Base-by-base conservation (phyloP, 64 coral and sea anemone species). In the Cladopsammia gracilis region DNA sequence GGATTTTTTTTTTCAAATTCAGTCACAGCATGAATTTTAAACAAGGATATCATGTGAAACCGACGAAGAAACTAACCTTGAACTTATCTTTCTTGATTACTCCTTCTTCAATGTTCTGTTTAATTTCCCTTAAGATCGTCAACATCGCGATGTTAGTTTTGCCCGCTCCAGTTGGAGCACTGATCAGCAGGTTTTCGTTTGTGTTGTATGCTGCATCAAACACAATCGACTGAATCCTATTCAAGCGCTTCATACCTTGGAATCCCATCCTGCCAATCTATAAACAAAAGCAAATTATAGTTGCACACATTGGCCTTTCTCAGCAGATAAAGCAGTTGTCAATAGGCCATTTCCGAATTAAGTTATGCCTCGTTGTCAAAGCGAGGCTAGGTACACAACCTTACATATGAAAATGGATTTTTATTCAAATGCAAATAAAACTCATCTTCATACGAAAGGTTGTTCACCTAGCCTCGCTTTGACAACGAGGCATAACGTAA, bases 71-170 rank as follows among this genome's bases (percentile, higher is more conserved):
- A 9, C 64, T 8, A 4, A 99, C 97, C 94, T 99, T 99, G 66
- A 96, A 99, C 42, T 93, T 99, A 51, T 99, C 97, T 71, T 99
- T 99, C 54, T 91, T 99, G 22, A 96, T 90, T 43, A 99, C 97
- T 54, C 97, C 97, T 83, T 96, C 90, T 59, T 96, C 87, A 4
- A 98, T 96, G 47, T 98, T 98, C 45, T 91, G 97, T 59, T 98
- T 98, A 14, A 98, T 93, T 73, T 96, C 97, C 18, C 97, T 62
- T 13, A 98, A 22, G 11, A 98, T 98, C 10, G 97, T 96, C 50
- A 95, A 22, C 97, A 98, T 98, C 7, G 98, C 98, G 22, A 99
- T 96, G 64, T 99, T 99, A 1, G 98, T 99, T 82, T 99, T 99
- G 58, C 98, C 98, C 8, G 98, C 98, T 2, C 98, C 98, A 4